Conservation (phyloP, 2,797 vertebrate species). For the Tokudaia tokunoshimensis region DNA sequence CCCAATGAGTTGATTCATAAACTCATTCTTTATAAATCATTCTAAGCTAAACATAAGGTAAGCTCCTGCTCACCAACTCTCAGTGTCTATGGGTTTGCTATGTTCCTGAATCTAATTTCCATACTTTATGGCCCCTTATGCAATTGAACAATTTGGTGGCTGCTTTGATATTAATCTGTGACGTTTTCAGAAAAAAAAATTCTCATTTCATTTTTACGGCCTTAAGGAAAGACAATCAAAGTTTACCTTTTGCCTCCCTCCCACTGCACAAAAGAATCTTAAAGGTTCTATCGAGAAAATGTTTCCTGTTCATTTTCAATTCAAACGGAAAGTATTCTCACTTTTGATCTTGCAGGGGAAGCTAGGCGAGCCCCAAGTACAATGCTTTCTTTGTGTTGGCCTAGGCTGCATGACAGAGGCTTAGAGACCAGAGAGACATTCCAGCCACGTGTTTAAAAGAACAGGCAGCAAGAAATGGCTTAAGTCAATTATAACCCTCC, state of each 20-base stretch:
- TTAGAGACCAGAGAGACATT: conserved; percentile 85
- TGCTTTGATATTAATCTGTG: conserved; percentile 54
- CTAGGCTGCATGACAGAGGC: conserved; percentile 66
- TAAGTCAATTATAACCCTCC: conserved; percentile 81
- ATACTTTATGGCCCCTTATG: background rate
- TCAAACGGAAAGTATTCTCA: conserved; percentile 82
- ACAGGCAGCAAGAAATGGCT: conserved; percentile 79
- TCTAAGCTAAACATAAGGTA: conserved; percentile 28
- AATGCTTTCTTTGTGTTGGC: conserved; percentile 76
- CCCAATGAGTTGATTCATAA: background rate
- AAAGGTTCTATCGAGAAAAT: conserved; percentile 70
- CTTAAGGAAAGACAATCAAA: conserved; percentile 52
- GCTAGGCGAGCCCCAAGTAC: conserved; percentile 69
- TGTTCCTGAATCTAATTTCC: conserved; percentile 62
- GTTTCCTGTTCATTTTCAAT: conserved; percentile 76
- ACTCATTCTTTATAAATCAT: conserved; percentile 42
- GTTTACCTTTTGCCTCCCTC: conserved; percentile 55
- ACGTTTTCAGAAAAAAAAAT: background rate
- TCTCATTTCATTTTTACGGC: conserved; percentile 29
- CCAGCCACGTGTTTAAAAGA: conserved; percentile 84
- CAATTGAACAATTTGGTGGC: conserved; percentile 31
- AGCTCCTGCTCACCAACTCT: background rate
- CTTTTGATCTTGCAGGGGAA: conserved; percentile 82
- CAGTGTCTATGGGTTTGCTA: conserved; percentile 28
- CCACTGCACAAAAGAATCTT: conserved; percentile 64